These are phyloP conservation scores for Elaphurus davidianus DNA, from an alignment of 2,113 vertebrate genomes.

Conservation along the genomic window DNA sequence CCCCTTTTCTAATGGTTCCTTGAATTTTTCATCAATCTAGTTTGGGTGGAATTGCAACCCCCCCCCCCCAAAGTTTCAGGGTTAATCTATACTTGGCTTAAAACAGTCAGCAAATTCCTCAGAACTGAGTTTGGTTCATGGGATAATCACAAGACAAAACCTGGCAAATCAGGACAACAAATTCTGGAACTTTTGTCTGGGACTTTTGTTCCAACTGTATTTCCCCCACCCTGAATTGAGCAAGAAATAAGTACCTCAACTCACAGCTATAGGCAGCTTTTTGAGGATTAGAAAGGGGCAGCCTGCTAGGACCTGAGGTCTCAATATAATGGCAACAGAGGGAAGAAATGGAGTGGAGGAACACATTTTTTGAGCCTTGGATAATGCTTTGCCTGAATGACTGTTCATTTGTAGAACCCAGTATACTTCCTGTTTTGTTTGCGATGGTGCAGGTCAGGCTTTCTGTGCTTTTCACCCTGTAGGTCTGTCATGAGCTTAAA, in stretches of 20 bases:
- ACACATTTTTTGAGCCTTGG: neutral
- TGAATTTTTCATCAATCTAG: neutral
- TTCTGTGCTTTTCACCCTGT: neutral
- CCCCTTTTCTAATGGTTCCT: neutral
- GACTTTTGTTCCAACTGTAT: neutral
- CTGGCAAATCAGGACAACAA: neutral
- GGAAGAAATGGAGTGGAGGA: neutral
- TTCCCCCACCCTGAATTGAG: neutral
- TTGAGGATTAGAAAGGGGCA: neutral
- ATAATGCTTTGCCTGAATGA: neutral
- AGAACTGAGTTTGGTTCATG: neutral
- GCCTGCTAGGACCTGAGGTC: neutral
- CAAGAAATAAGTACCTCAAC: neutral
- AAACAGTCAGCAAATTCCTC: neutral
- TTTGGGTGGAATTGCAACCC: neutral
- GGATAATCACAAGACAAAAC: neutral
- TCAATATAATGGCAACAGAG: neutral
- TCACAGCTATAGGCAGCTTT: neutral
- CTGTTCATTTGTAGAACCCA: neutral
- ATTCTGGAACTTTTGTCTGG: neutral
- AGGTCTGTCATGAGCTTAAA: neutral
- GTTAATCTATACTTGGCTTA: neutral
- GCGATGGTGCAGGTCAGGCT: neutral
- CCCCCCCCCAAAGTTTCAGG: neutral
- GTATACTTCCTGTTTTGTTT: neutral